Evolutionary conservation across 1,140 invertebrate genomes (phyloP), one percentile per base, ranked within the genome.

Genomic region (Oncopeltus fasciatus): DNA sequence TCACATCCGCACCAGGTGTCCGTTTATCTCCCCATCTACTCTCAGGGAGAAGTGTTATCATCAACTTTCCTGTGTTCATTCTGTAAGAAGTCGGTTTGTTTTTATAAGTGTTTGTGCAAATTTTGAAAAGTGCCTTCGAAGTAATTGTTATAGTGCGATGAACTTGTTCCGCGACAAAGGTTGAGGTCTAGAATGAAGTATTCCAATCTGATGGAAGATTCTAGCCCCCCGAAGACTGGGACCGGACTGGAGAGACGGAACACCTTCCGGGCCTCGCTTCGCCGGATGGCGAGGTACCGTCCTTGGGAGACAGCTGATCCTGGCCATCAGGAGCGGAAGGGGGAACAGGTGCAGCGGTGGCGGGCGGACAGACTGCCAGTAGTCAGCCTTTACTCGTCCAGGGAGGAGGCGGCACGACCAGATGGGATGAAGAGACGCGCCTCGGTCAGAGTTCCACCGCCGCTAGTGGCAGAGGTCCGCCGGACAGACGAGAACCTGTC

Each of bases 201-300:
- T n/a, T n/a, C n/a, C n/a, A n/a, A n/a, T n/a, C n/a, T n/a, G n/a
- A n/a, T n/a, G 44, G 12, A 4, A 1, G 44, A 46, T 1, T 20
- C 4, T 1, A 20, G n/a, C 2, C 44, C 44, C n/a, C n/a, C 18
- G n/a, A 2, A 26, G 24, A 53, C 2, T 2, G 24, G 49, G 24
- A 14, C 49, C 18, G 20, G 18, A 18, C 46, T 68, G 67, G 24
- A 16, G 33, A 20, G 65, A 9, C 24, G 57, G 29, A 51, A 59
- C 62, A 66, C 59, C 64, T 69, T 88, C 66, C 78, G 85, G 61
- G 82, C 83, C 38, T 88, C 85, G 33, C 72, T 87, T 49, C 80
- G 82, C 65, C 72, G 85, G 63, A 81, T 88, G 64, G 70, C 74
- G 60, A 3, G 69, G 68, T 14, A 69, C 65, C 57, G 70, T 67